Evolutionary conservation across 2,113 vertebrate genomes (phyloP).

Genomic region (Zingel zingel): DNA sequence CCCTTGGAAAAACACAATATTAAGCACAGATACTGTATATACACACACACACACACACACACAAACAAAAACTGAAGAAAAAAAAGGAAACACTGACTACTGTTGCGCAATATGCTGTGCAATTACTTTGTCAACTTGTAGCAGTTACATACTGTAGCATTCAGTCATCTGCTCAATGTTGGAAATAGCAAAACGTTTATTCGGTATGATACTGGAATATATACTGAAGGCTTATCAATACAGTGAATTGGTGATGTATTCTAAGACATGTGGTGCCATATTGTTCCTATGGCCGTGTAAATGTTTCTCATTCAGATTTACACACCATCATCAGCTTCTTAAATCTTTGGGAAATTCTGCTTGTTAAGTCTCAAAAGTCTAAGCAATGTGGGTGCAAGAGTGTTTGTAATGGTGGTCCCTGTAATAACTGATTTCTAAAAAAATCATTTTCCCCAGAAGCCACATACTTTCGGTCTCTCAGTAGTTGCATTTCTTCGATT

Average conservation of each 20-base stretch:
- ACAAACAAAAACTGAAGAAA: constrained; percentile 43
- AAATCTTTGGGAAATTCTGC: constrained; percentile 74
- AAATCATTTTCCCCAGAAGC: constrained; percentile 55
- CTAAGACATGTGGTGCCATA: constrained; percentile 69
- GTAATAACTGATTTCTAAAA: constrained; percentile 34
- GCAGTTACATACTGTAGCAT: constrained; percentile 55
- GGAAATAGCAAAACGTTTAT: constrained; percentile 57
- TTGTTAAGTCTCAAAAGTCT: constrained; percentile 65
- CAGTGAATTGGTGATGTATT: constrained; percentile 59
- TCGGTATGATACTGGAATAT: constrained; percentile 66
- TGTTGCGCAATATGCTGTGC: constrained; percentile 73
- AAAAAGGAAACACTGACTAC: constrained; percentile 67
- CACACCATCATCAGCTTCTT: constrained; percentile 49
- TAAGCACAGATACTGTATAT: constrained; percentile 79
- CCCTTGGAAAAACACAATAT: constrained; percentile 81
- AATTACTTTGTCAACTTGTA: constrained; percentile 73
- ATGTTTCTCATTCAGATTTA: constrained; percentile 47
- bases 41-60: constrained; percentile 82
- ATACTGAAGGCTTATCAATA: constrained; percentile 61
- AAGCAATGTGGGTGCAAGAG: constrained; percentile 44
- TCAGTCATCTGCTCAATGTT: constrained; percentile 64
- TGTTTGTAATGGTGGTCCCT: constrained; percentile 66
- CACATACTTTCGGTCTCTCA: constrained; percentile 57
- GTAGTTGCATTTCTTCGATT: constrained; percentile 72
- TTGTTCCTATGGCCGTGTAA: constrained; percentile 38